Evolutionary conservation across 1,140 invertebrate species (phyloP), one percentile per base, ranked within the genome.

Genomic region (Geopemphigus sp.): DNA sequence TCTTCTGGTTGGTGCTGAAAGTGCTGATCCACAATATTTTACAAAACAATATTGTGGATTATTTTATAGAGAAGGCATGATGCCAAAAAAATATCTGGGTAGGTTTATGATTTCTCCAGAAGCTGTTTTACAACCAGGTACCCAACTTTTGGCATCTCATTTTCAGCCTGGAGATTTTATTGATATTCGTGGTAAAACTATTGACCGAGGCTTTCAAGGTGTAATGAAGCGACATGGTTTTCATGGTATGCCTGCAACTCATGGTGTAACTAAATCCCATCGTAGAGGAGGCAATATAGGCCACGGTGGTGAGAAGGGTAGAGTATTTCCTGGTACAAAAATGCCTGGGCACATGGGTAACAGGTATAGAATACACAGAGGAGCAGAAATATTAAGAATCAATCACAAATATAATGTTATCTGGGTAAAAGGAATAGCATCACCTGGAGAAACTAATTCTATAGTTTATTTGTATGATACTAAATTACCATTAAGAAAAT

Each of bases 341-440:
- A 90, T 99, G 92, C 95, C 96, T 59, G 98, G 98, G 53, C 94
- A 97, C 83, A 98, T 99, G 97, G 98, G 98, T 45, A 93, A 93
- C 84, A 88, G 84, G 86, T 86, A 86, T 81, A 88, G 92, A 82
- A 88, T 88, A 53, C 83, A 90, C 17, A 88, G 88, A 83, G 96
- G 95, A 26, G 68, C 81, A 6, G 83, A 92, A 90, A 92, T 99
- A 83, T 89, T 93, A 85, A 89, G 96, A 82, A 95, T 98, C 56
- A 97, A 98, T 85, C 95, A 93, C 17, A 95, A 96, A 84, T 92
- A 96, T 84, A 98, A 98, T 88, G 91, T 98, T 0, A 87, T 99
- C 26, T 99, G 92, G 89, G 91, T 97, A 14, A 85, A 89, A 82
- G 95, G 95, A n/a, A 88, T 89, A 12, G 89, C 86, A 47, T 88